Evolutionary conservation across 2,888 invertebrate genomes (phyloP).

Genomic region (Seira sanloemensis): DNA sequence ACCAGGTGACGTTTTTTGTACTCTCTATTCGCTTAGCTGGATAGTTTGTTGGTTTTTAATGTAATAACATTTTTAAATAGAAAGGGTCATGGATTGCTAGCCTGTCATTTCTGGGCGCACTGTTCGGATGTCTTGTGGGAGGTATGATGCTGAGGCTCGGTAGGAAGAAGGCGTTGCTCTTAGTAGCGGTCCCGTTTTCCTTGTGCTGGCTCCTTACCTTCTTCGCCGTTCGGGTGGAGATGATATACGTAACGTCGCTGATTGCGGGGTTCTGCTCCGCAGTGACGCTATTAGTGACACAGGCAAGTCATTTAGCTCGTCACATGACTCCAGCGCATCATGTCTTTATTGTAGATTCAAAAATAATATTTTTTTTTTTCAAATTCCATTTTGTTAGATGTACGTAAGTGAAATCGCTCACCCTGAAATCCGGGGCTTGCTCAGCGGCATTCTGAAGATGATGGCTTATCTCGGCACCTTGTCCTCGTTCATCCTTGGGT

Average conservation of each 20-base stretch:
- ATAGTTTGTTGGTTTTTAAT: neutral
- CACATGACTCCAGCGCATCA: no score
- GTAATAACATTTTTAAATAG: constrained; percentile 75
- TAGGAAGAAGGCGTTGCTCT: neutral
- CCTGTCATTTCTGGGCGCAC: neutral
- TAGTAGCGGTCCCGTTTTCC: neutral
- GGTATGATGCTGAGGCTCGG: neutral
- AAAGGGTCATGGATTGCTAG: neutral
- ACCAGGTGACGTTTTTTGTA: constrained; percentile 72
- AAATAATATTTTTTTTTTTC: no score
- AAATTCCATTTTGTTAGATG: neutral
- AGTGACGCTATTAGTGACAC: neutral
- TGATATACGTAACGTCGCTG: neutral
- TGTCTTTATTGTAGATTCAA: no score
- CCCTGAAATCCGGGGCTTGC: neutral
- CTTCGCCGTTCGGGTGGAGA: neutral
- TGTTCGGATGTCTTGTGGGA: neutral
- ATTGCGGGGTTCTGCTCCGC: neutral
- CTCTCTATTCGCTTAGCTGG: no score
- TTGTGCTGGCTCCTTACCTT: neutral
- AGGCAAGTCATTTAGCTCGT: no score
- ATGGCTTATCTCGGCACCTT: constrained; percentile 57
- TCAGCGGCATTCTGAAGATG: neutral
- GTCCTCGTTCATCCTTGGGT: constrained; percentile 66
- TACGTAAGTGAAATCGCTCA: neutral